Conservation (phyloP, 2,888 invertebrate genomes). For the Temnothorax rugatulus region DNA sequence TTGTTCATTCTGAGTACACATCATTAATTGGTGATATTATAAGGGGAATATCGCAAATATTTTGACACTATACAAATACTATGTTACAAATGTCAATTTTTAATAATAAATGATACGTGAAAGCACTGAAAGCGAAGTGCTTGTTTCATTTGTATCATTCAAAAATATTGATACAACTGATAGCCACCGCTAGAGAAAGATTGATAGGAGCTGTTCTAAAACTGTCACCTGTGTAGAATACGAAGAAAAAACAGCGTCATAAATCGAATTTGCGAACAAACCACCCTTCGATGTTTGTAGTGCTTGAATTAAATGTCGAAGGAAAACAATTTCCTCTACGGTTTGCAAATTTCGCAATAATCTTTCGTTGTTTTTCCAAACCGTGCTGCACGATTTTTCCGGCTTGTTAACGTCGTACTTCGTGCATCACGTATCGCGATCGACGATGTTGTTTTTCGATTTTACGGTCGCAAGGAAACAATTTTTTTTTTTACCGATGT, state of each 20-base stretch:
- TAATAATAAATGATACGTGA: background rate
- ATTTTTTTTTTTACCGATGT: slow-evolving; percentile 43
- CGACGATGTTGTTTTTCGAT: slow-evolving; percentile 15
- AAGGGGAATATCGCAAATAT: slow-evolving; percentile 4
- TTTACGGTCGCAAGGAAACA: slow-evolving; percentile 28
- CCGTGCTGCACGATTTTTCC: background rate
- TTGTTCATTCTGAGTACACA: background rate
- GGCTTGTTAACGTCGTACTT: slow-evolving; percentile 8
- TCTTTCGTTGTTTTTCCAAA: slow-evolving; percentile 22
- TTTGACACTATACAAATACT: background rate
- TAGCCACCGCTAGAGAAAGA: background rate
- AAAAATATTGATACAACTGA: slow-evolving; percentile 5
- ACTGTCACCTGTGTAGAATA: background rate
- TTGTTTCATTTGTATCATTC: background rate
- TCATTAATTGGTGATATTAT: slow-evolving; percentile 10
- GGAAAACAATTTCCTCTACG: slow-evolving; percentile 5
- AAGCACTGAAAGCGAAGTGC: background rate
- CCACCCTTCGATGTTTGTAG: background rate
- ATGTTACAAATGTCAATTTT: background rate
- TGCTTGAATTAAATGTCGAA: slow-evolving; percentile 28
- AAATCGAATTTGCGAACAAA: slow-evolving; percentile 37
- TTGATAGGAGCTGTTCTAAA: background rate
- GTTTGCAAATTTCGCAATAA: slow-evolving; percentile 25
- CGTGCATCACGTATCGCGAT: slow-evolving; percentile 1
- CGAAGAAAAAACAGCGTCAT: background rate